A percentile compares a stretch with the other conserved stretches of the same genome.
phyloP scores from a whole-genome alignment of 1,140 invertebrate species.

The Orussus abietinus region DNA sequence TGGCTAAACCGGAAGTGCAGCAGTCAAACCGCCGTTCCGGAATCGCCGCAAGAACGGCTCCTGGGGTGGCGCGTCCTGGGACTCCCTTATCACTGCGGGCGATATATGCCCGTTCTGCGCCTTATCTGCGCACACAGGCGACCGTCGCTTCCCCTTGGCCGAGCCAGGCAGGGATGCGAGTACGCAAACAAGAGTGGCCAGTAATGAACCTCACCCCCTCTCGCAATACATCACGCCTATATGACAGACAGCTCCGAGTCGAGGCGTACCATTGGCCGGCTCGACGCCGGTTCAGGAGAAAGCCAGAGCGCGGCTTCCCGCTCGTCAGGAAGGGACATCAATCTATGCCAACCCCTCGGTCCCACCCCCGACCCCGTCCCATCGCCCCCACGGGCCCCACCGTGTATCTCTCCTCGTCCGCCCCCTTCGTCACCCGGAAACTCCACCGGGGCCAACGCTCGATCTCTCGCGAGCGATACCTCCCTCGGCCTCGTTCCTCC shows the following conservation, averaged over 20 bases:
- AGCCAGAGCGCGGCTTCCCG: conserved; percentile 21
- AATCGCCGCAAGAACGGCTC: no score
- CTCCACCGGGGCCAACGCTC: no score
- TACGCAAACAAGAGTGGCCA: conserved; percentile 22
- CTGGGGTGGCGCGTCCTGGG: no score
- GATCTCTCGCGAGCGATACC: no score
- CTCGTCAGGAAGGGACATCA: conserved; percentile 28
- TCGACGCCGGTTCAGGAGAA: conserved; percentile 10
- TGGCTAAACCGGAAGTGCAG: no score
- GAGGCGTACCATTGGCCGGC: conserved; percentile 22
- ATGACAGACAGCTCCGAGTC: conserved; percentile 23
- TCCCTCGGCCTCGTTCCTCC: no score
- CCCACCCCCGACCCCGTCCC: conserved; percentile 1
- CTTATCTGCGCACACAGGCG: no score
- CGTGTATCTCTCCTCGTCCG: background rate
- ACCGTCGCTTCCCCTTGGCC: no score
- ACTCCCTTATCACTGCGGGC: no score
- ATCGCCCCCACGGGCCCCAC: background rate
- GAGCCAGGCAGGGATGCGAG: conserved; percentile 5
- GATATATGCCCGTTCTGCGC: no score
- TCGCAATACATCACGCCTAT: conserved; percentile 29
- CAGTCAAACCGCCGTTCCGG: no score
- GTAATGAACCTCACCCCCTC: conserved; percentile 20
- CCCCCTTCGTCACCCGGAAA: no score
- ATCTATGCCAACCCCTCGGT: conserved; percentile 30